Evolutionary conservation across 2,797 vertebrate species (phyloP), one percentile per base, ranked within the genome.

Genomic region (Pantherophis vulpinus): DNA sequence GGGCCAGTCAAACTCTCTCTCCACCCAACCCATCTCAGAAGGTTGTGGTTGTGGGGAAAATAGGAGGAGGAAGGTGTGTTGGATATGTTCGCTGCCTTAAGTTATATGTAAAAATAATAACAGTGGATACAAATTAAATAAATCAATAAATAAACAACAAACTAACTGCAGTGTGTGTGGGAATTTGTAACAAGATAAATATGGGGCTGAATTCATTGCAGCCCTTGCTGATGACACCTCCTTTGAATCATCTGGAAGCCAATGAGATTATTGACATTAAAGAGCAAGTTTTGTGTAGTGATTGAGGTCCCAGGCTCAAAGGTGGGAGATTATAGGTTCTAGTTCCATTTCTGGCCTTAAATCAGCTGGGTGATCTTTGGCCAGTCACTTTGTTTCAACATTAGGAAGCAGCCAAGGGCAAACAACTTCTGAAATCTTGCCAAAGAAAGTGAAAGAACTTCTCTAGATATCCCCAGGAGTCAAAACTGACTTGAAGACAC

Each of bases 251-350:
- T 91, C 89, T 56, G 51, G 37, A 94, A 94, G 93, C 61, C 90
- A 88, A 93, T 93, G 86, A 16, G 89, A 37, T 94, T 94, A 93
- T 93, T 93, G 63, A 91, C 2, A 90, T 96, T 93, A 93, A 87
- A 92, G 63, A 93, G 37, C 74, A 37, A 25, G 1, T 47, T 83
- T 83, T 42, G 37, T 83, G 20, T 83, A 47, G 4, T 25, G 74
- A 25, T 47, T 11, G 42, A 47, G 37, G 37, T 23, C 20, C 9
- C 74, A 83, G 37, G 37, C 20, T 83, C 12, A 10, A 83, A 83
- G 23, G 37, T 25, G 18, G 37, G 37, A 83, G n/a, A 18, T 32
- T 6, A 18, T 32, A 16, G 20, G 37, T 83, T 83, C 74, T 42
- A 83, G 20, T 83, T 23, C 37, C 32, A 23, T 23, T 37, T 83